Evolutionary conservation across 1,140 invertebrate species (phyloP), one percentile per base, ranked within the genome.

Genomic region (Papilio machaon): DNA sequence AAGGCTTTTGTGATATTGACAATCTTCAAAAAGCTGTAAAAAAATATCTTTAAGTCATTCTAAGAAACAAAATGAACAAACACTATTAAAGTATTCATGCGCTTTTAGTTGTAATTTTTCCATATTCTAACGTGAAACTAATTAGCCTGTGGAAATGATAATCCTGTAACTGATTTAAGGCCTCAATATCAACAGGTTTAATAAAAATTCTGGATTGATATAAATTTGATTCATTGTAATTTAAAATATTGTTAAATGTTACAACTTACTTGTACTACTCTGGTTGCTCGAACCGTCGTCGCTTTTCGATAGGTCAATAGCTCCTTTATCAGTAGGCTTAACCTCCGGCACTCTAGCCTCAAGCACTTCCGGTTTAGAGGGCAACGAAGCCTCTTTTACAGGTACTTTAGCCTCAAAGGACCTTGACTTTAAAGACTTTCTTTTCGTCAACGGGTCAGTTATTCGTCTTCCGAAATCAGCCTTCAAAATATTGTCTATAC

Each of bases 401-500:
- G 88, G 88, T 35, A 84, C 76, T 80, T 91, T 91, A 58, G 85
- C 85, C 73, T 92, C 91, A 80, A 83, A 88, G 73, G 89, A 91
- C 80, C 87, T 87, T 5, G 85, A 79, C 73, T 91, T 94, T 73
- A 89, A 81, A 75, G 80, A 88, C 81, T 93, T 96, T 79, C 96
- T 95, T 82, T 96, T 95, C 64, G 96, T 95, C 79, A 97, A 95
- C 11, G 96, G 96, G 92, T 97, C 96, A 3, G 97, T 97, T 13
- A 97, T 96, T 46, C 96, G 87, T 43, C 97, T 95, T 0, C 98
- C 98, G 84, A 99, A 99, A 90, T 98, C 97, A 0, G 98, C 98
- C 90, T 98, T 98, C 9, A 99, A 93, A 80, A 99, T 99, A 94
- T 98, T 98, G 88, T 98, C 98, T 93, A 99, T 99, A 84, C 98